Evolutionary conservation across 2,113 vertebrate genomes (phyloP).

Genomic region (Zeus faber): DNA sequence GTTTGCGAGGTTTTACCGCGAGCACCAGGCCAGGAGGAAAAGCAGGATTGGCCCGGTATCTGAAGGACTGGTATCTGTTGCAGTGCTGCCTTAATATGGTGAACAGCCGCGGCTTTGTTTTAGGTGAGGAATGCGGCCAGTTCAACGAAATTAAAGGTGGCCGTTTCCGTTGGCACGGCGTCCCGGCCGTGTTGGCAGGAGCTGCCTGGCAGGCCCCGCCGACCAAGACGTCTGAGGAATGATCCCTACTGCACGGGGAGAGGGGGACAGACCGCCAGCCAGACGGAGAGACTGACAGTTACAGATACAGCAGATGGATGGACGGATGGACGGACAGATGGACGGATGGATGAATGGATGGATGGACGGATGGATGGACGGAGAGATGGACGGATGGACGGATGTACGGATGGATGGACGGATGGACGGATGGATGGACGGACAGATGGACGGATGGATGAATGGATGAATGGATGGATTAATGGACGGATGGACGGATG

Average conservation of each 20-base stretch:
- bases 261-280: not conserved
- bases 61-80: conserved; percentile 61
- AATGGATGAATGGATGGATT: too few species aligned
- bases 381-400: too few species aligned
- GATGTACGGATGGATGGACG: too few species aligned
- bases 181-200: conserved; percentile 22
- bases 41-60: conserved; percentile 50
- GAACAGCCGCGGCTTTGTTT: conserved; percentile 65
- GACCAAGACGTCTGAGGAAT: not conserved
- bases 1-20: too few species aligned
- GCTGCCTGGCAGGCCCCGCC: conserved; percentile 22
- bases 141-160: conserved; percentile 44
- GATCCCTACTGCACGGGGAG: not conserved
- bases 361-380: too few species aligned
- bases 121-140: conserved; percentile 48
- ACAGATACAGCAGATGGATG: too few species aligned
- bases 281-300: not conserved
- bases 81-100: conserved; percentile 53
- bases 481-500: not conserved
- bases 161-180: conserved; percentile 47
- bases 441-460: not conserved
- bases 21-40: conserved; percentile 47
- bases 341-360: not conserved
- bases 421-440: too few species aligned
- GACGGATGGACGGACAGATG: not conserved